These are phyloP conservation scores for Cheilosia vernalis DNA, from an alignment of 2,888 invertebrate genomes.

Conservation along the genomic window DNA sequence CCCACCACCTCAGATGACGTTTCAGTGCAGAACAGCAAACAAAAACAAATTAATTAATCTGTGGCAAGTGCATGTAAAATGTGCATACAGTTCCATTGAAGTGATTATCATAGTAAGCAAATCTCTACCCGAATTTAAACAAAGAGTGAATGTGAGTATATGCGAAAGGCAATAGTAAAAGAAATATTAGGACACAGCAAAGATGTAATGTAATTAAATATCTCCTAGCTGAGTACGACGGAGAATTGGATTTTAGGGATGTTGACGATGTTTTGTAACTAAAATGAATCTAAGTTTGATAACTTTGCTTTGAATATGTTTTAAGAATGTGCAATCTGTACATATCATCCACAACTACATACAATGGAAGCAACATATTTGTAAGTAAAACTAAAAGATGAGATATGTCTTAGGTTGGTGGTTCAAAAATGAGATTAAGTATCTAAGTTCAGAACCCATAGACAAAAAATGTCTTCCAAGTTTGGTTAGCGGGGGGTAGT, in stretches of 20 bases:
- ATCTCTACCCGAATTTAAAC: conserved; percentile 18
- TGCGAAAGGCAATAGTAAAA: background rate
- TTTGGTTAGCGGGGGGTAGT: no score
- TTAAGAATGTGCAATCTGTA: no score
- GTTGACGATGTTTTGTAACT: background rate
- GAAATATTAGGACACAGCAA: no score
- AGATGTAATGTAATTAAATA: conserved; percentile 5
- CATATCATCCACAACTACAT: no score
- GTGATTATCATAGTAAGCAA: conserved; percentile 46
- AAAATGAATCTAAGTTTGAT: no score
- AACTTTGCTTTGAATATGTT: no score
- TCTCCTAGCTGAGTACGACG: background rate
- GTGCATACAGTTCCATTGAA: conserved; percentile 51
- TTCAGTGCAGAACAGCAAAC: background rate
- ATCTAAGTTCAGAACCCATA: no score
- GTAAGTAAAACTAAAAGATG: no score
- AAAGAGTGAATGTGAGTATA: background rate
- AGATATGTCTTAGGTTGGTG: no score
- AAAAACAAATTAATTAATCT: conserved; percentile 2
- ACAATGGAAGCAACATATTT: no score
- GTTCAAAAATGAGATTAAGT: no score
- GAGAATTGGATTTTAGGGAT: background rate
- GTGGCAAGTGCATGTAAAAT: conserved; percentile 13
- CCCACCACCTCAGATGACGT: background rate
- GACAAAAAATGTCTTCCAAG: no score